phyloP scores from a whole-genome alignment of 1,140 invertebrate species.

The Cheumatopsyche charites region DNA sequence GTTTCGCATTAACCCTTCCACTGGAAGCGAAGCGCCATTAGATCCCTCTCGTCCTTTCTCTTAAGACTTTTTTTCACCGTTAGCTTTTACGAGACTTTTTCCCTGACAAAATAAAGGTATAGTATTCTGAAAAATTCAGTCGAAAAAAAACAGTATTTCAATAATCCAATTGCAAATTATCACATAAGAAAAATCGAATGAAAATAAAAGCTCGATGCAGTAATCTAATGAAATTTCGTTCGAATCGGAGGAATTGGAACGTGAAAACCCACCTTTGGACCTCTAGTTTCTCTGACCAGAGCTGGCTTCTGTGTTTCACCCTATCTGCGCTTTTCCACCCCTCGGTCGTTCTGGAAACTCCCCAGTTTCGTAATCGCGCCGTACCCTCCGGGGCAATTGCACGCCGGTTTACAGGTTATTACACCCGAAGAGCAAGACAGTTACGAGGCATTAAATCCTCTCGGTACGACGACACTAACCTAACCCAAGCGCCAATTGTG shows the following conservation, averaged over 20 bases:
- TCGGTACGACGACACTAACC: constrained; percentile 26
- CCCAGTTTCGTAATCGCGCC: not conserved
- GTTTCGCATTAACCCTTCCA: constrained; percentile 38
- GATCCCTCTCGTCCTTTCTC: not conserved
- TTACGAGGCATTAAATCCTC: constrained; percentile 39
- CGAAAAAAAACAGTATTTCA: too few relatives aligned
- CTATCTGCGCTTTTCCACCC: not conserved
- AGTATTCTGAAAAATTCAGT: too few relatives aligned
- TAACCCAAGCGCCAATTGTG: constrained; percentile 33
- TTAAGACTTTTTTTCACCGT: too few relatives aligned
- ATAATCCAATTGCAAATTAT: too few relatives aligned
- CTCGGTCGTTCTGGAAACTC: not conserved
- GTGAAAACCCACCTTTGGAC: not conserved
- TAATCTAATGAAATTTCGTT: too few relatives aligned
- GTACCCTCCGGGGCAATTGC: constrained; percentile 31
- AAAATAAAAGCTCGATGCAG: too few relatives aligned
- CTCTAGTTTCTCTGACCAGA: too few relatives aligned
- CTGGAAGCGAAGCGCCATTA: constrained; percentile 26
- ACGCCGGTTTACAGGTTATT: constrained; percentile 40
- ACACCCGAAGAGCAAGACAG: constrained; percentile 37
- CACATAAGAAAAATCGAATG: too few relatives aligned
- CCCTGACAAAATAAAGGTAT: too few relatives aligned
- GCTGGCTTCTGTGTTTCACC: too few relatives aligned
- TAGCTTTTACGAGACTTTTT: not conserved
- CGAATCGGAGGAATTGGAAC: too few relatives aligned